A percentile compares a stretch with the other conserved stretches of the same genome.
These are phyloP conservation scores for Oopsacas minuta DNA, from an alignment of 37 sponge, comb jelly and placozoan species.

Conservation along the genomic window DNA sequence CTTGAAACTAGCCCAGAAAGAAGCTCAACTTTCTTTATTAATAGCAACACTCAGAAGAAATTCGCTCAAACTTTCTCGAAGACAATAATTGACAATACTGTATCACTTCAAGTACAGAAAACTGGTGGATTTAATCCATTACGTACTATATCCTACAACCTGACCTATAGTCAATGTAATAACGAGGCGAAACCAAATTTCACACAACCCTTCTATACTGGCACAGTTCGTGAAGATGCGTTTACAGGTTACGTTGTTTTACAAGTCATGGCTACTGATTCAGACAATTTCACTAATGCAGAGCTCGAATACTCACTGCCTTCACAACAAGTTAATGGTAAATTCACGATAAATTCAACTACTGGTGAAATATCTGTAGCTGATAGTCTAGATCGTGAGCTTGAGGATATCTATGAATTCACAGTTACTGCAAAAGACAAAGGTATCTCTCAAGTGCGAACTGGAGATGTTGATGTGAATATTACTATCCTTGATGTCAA, in stretches of 20 bases:
- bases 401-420: slow-evolving; percentile 21
- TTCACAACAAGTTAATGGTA: background rate
- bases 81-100: background rate
- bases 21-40: background rate
- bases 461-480: slow-evolving; percentile 22
- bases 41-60: background rate
- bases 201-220: slow-evolving; percentile 9
- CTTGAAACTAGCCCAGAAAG: background rate
- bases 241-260: slow-evolving; percentile 22
- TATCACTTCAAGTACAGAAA: background rate
- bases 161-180: background rate
- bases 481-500: slow-evolving; percentile 49
- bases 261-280: slow-evolving; percentile 28
- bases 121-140: background rate
- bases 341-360: slow-evolving; percentile 24
- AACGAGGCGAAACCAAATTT: background rate
- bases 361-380: slow-evolving; percentile 32
- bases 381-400: slow-evolving; percentile 24
- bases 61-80: background rate
- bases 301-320: slow-evolving; percentile 18
- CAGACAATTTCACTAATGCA: slow-evolving; percentile 32
- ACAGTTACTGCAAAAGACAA: slow-evolving; percentile 38
- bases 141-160: background rate
- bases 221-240: slow-evolving; percentile 23
- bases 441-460: slow-evolving; percentile 26